Evolutionary conservation across 2,888 invertebrate species (phyloP), one percentile per base, ranked within the genome.

Genomic region (Nymphalis c-album): DNA sequence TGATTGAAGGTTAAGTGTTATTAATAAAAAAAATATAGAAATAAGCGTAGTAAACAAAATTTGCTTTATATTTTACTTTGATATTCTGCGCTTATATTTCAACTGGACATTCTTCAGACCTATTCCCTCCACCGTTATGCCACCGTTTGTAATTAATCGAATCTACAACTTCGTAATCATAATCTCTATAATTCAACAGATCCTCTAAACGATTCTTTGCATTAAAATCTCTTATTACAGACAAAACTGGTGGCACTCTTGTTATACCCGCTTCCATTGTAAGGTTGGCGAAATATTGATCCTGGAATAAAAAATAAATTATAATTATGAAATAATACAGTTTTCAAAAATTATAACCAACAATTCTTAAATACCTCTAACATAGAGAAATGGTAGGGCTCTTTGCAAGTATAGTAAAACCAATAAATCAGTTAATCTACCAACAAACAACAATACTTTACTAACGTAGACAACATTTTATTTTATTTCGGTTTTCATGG

Each of bases 101-200:
- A 18, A 88, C 73, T 13, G 85, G 84, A 69, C 88, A 89, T n/a
- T 81, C 77, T 5, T 73, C 68, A 55, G 78, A 83, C 58, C 79
- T 75, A 3, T 18, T 61, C 4, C 68, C 73, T n/a, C 84, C 84
- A 2, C 83, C 84, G 58, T 79, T 82, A 65, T 90, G 86, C 67
- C 75, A 79, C 45, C 87, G 81, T 40, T 84, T 83, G 65, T 84
- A 92, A 57, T 83, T 81, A 4, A 76, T 60, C 4, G 82, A 78
- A 40, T 90, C 87, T 10, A 85, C 70, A 1, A 91, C 72, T 22
- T 83, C 80, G 68, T 84, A 91, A 51, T 91, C 88, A 50, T 85
- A 91, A 57, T 91, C 89, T 18, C 92, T 80, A 69, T 91, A 92
- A 75, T 90, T 86, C 0, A 89, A 74, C 5, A 90, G 73, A 67